Evolutionary conservation across 1,140 invertebrate genomes (phyloP).

Genomic region (Aphaenogaster ashmeadi): DNA sequence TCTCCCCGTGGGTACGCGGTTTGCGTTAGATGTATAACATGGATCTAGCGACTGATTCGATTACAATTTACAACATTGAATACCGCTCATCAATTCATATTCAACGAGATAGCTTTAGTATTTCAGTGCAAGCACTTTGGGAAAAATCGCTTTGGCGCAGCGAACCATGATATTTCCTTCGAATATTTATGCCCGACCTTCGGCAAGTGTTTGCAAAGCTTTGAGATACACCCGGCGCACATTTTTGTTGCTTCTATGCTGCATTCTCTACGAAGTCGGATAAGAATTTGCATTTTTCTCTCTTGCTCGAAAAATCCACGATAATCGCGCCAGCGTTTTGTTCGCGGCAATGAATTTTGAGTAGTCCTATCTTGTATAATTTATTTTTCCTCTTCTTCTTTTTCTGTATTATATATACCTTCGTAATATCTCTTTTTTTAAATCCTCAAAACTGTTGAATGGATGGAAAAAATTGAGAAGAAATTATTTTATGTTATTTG

Average conservation of each 20-base stretch:
- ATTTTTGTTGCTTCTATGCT: slow-evolving; percentile 26
- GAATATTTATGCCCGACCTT: slow-evolving; percentile 45
- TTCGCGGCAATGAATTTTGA: slow-evolving; percentile 47
- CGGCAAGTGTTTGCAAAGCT: slow-evolving; percentile 28
- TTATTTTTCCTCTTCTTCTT: neutral
- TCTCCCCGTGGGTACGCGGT: neutral
- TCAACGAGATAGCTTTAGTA: neutral
- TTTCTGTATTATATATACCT: neutral
- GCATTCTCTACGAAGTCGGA: slow-evolving; percentile 5
- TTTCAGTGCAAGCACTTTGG: neutral
- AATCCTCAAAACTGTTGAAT: neutral
- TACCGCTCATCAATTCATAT: neutral
- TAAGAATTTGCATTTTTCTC: slow-evolving; percentile 51
- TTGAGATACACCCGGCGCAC: neutral
- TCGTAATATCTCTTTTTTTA: neutral
- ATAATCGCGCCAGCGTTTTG: slow-evolving; percentile 20
- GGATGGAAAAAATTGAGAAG: neutral
- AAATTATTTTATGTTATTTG: neutral
- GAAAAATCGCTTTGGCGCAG: slow-evolving; percentile 22
- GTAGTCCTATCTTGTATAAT: neutral
- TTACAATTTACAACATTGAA: neutral
- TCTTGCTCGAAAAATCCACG: slow-evolving; percentile 28
- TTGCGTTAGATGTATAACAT: neutral
- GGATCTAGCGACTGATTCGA: neutral
- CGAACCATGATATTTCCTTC: neutral